Percentiles rank a stretch among this genome's conserved stretches.
phyloP scores from a whole-genome alignment of 1,140 invertebrate genomes.

The Drosophila fuyamai region DNA sequence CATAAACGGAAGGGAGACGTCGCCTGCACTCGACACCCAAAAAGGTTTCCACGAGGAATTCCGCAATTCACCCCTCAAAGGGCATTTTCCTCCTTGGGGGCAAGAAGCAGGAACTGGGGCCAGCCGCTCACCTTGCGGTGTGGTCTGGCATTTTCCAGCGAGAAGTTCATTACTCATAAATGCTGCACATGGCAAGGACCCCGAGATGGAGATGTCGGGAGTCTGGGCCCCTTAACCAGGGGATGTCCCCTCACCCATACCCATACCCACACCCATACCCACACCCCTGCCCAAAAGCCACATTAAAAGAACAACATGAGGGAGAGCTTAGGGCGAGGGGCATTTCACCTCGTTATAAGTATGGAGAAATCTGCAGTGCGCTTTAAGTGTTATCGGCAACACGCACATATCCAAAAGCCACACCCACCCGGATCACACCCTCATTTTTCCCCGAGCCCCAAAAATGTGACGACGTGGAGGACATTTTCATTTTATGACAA shows the following conservation, averaged over 20 bases:
- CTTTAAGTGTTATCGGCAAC: constrained; percentile 81
- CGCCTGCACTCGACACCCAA: constrained; percentile 73
- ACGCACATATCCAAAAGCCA: constrained; percentile 64
- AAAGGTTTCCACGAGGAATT: constrained; percentile 64
- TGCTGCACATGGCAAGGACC: constrained; percentile 71
- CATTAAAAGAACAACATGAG: constrained; percentile 51
- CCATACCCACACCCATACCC: neutral
- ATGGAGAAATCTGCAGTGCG: constrained; percentile 79
- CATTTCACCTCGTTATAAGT: constrained; percentile 75
- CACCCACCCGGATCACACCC: constrained; percentile 15
- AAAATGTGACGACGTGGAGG: constrained; percentile 75
- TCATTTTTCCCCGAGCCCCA: constrained; percentile 4
- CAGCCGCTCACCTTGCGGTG: constrained; percentile 73
- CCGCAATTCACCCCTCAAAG: constrained; percentile 62
- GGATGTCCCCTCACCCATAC: neutral
- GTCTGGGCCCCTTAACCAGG: constrained; percentile 4
- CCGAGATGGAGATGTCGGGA: constrained; percentile 36
- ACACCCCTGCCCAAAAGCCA: neutral
- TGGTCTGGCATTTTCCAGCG: constrained; percentile 74
- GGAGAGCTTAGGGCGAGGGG: constrained; percentile 2
- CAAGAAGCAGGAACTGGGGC: constrained; percentile 3
- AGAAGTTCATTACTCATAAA: constrained; percentile 83
- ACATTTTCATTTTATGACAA: constrained; percentile 83
- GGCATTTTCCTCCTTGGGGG: constrained; percentile 20
- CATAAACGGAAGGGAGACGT: constrained; percentile 4